Conservation (phyloP, 2,797 vertebrate species). For the Sebastes kiyomatsui region DNA sequence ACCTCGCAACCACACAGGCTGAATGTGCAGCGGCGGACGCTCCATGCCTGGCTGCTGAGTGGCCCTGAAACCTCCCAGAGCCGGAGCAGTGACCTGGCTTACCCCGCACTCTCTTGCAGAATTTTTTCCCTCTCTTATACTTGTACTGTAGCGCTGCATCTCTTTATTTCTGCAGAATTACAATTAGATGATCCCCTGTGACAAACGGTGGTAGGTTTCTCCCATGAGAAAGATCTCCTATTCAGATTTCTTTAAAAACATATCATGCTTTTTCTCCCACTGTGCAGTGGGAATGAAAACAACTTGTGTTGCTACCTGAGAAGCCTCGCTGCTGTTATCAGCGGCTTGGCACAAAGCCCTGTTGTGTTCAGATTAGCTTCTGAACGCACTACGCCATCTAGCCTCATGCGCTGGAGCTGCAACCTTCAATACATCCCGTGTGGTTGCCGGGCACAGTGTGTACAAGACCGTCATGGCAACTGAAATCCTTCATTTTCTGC, state of each 20-base stretch:
- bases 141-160: background rate
- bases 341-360: slow-evolving; percentile 42
- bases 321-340: slow-evolving; percentile 38
- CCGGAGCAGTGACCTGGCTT: slow-evolving; percentile 32
- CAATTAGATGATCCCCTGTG: slow-evolving; percentile 23
- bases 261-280: background rate
- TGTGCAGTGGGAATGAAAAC: slow-evolving; percentile 22
- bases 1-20: slow-evolving; percentile 73
- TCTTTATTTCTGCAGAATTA: slow-evolving; percentile 26
- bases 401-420: slow-evolving; percentile 50
- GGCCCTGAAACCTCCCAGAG: slow-evolving; percentile 40
- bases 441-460: background rate
- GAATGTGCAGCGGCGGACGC: slow-evolving; percentile 59
- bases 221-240: background rate
- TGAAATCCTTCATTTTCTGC: slow-evolving; percentile 7
- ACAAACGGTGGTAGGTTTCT: slow-evolving; percentile 6
- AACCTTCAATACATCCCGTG: background rate
- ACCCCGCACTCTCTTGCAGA: slow-evolving; percentile 16
- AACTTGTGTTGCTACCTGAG: slow-evolving; percentile 49
- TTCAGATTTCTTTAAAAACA: background rate
- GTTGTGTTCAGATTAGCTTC: slow-evolving; percentile 36
- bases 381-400: slow-evolving; percentile 72
- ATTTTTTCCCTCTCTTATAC: slow-evolving; percentile 22
- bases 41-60: slow-evolving; percentile 40
- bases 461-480: background rate